These are phyloP conservation scores for Lepidurus arcticus DNA, from an alignment of 1,140 invertebrate genomes.

Conservation along the genomic window DNA sequence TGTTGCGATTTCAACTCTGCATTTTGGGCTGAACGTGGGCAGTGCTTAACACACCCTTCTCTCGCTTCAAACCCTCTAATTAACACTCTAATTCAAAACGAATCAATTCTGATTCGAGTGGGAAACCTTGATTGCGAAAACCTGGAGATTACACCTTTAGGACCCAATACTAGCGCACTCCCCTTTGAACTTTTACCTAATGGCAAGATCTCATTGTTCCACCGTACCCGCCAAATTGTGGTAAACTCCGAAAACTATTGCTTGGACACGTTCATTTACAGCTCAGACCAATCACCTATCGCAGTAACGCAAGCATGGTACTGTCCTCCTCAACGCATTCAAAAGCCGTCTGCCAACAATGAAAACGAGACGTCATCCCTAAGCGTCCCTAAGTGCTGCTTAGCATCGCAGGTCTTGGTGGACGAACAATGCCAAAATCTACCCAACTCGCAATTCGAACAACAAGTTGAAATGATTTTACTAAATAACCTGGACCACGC, in stretches of 20 bases:
- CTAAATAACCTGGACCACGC: background rate
- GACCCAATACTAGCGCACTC: background rate
- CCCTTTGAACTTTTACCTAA: background rate
- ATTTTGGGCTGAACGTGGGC: background rate
- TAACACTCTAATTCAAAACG: background rate
- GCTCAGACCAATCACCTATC: background rate
- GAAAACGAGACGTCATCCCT: background rate
- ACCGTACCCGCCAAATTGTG: background rate
- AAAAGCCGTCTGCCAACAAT: background rate
- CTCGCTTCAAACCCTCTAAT: background rate
- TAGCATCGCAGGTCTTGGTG: background rate
- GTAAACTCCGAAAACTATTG: conserved; percentile 20
- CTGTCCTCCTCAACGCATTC: conserved; percentile 9
- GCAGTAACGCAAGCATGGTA: background rate
- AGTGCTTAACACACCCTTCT: background rate
- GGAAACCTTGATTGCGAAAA: conserved; percentile 1
- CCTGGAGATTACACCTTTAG: background rate
- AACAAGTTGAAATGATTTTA: background rate
- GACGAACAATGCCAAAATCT: background rate
- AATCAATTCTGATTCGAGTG: conserved; percentile 11
- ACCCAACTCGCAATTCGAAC: background rate
- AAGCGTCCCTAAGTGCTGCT: conserved; percentile 23
- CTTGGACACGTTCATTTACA: conserved; percentile 24
- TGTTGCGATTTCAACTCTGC: conserved; percentile 21
- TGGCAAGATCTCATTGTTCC: background rate